Base-by-base conservation (phyloP, 30 jellyfish, hydroid and myxozoan species). In the Hydractinia echinata region DNA sequence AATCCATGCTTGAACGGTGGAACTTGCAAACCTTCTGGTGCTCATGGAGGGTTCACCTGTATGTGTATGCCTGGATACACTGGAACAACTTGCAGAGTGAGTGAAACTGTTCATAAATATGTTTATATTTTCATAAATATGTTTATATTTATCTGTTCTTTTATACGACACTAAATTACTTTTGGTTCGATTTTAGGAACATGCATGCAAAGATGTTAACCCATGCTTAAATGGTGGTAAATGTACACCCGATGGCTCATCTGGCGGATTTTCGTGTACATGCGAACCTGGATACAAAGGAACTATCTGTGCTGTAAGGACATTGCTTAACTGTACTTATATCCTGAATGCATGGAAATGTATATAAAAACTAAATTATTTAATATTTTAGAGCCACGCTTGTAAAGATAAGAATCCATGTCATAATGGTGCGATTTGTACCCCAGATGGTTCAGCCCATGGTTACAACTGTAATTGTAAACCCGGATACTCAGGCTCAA, bases 211-310 rank as follows among this genome's bases (percentile, higher is more conserved):
- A 13, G 74, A 44, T 6, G 74, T 64, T 51, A 64, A 64, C 39
- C 74, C 74, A n/a, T 64, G 74, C 39, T 64, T 64, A 51, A 64
- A 64, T 64, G 74, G 74, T 6, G 74, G 74, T 13, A 64, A 44
- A 7, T 64, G 74, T 51, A 64, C 74, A n/a, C 74, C 74, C 7
- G 74, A 64, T 64, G 74, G 74, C 19, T 64, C 74, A 13, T 6
- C 19, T n/a, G 74, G 74, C 39, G 74, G 74, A 64, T 64, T 64
- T 13, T 7, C 82, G 51, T 87, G 96, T 52, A 89, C 76, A 68
- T 87, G 96, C 82, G 82, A 81, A 62, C 88, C 96, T 8, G 96
- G 96, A 5, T 82, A 64, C 49, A 87, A 79, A 68, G 96, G 96
- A 5, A 87, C 82, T 55, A 89, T 88, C 4, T 87, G 72, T 83